Base-by-base conservation (phyloP, 2,113 vertebrate genomes). In the Spheniscus mendiculus region DNA sequence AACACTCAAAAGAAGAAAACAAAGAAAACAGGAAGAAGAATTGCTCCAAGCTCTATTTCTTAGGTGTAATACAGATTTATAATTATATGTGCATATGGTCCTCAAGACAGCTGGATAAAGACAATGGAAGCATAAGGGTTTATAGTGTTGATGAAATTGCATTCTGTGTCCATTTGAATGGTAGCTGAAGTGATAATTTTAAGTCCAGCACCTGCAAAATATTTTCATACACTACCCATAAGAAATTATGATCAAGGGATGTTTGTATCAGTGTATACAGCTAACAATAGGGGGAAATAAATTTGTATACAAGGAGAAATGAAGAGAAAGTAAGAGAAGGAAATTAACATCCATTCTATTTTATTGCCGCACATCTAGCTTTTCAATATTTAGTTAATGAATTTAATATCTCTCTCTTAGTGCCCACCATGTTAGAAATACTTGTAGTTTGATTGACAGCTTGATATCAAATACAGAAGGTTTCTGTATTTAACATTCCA, bases 111-210 rank as follows among this genome's bases (percentile, higher is more conserved):
- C 63, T 91, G 87, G 36, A 86, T 44, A 53, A 86, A 63, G 69
- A 91, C 59, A 94, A 84, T 61, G 34, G 58, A 95, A 45, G 16
- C 29, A 67, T 40, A 71, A 78, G 10, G 15, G 45, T 73, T 78
- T 87, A 19, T 26, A 65, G 49, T 11, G 40, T 13, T 49, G 47
- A 69, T 47, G 62, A 95, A 91, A 95, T 42, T 27, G 27, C 61
- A 89, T 65, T 72, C 45, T 80, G 15, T 50, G 29, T 79, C 79
- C 73, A 93, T 96, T 45, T 97, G 56, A 93, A 95, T 78, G 62
- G 59, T n/a, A 89, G 87, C 18, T 93, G 67, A 97, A 97, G 73
- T 79, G 78, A 22, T 52, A 90, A 96, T 94, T 97, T 97, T 53
- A 96, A 53, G 45, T 27, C 34, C 63, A 94, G 86, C 80, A 91